Conservation (phyloP, 2,888 invertebrate species). For the Cheilosia pagana region DNA sequence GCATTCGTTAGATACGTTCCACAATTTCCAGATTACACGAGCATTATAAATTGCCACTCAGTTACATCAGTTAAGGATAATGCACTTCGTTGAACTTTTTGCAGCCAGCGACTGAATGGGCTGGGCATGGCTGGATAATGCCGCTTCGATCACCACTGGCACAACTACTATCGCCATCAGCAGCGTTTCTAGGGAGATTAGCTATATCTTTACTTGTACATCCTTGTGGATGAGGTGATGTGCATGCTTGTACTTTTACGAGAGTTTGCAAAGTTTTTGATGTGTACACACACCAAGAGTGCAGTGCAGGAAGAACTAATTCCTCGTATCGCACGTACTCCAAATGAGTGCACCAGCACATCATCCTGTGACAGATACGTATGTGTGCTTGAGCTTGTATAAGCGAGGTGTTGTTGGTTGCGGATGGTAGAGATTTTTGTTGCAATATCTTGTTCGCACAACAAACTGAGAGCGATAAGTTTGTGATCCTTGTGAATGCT, state of each 20-base stretch:
- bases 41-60: slow-evolving; percentile 74
- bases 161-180: slow-evolving; percentile 11
- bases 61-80: slow-evolving; percentile 73
- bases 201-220: slow-evolving; percentile 31
- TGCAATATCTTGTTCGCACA: slow-evolving; percentile 28
- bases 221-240: slow-evolving; percentile 41
- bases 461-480: slow-evolving; percentile 2
- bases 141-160: slow-evolving; percentile 28
- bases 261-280: slow-evolving; percentile 52
- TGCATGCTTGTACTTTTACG: slow-evolving; percentile 27
- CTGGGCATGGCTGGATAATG: slow-evolving; percentile 52
- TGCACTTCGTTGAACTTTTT: slow-evolving; percentile 71
- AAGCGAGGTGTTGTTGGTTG: slow-evolving; percentile 12
- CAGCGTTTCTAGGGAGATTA: slow-evolving; percentile 27
- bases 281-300: slow-evolving; percentile 17
- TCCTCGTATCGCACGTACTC: slow-evolving; percentile 48
- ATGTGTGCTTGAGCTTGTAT: slow-evolving; percentile 23
- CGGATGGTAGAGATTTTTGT: slow-evolving; percentile 34
- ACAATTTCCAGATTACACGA: slow-evolving; percentile 68
- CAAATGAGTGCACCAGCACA: slow-evolving; percentile 57
- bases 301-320: slow-evolving; percentile 50
- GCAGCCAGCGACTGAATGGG: slow-evolving; percentile 57
- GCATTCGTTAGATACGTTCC: slow-evolving; percentile 61
- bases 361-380: slow-evolving; percentile 55
- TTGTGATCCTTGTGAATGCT: slow-evolving; percentile 30